These are phyloP conservation scores for Ahaetulla prasina DNA, from an alignment of 2,113 vertebrate genomes.

Conservation along the genomic window DNA sequence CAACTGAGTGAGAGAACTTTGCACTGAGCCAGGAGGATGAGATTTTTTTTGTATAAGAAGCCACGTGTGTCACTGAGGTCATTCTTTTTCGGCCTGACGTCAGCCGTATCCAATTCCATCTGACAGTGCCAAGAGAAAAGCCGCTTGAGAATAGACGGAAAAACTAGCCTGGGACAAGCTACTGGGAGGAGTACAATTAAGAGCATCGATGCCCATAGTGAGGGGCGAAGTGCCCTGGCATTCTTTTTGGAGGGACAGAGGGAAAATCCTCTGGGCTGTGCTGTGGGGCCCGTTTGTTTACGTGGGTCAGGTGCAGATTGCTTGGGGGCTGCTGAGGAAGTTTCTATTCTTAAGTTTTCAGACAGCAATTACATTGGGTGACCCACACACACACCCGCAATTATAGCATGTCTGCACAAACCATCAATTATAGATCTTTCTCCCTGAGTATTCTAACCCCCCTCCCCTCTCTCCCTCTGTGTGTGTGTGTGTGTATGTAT, in stretches of 20 bases:
- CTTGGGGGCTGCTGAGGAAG: not conserved
- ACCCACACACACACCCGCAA: not conserved
- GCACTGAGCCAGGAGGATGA: not conserved
- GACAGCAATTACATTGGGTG: not conserved
- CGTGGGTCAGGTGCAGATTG: not conserved
- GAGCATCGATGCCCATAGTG: not conserved
- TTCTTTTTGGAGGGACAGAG: not conserved
- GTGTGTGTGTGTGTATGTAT: not conserved
- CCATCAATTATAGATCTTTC: not conserved
- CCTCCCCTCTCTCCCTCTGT: accelerated
- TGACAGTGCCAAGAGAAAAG: not conserved
- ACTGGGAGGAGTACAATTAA: not conserved
- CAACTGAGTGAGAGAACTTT: not conserved
- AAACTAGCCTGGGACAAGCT: not conserved
- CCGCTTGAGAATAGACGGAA: not conserved
- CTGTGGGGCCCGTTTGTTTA: not conserved
- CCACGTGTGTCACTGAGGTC: not conserved
- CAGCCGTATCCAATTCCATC: not conserved
- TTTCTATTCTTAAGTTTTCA: not conserved
- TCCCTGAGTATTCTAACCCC: not conserved
- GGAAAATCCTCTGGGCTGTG: not conserved
- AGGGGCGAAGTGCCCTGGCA: not conserved
- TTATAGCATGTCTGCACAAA: not conserved
- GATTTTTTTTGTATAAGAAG: not conserved
- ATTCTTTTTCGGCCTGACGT: not conserved